Evolutionary conservation across 2,113 vertebrate genomes (phyloP).

Genomic region (Corvus hawaiiensis): DNA sequence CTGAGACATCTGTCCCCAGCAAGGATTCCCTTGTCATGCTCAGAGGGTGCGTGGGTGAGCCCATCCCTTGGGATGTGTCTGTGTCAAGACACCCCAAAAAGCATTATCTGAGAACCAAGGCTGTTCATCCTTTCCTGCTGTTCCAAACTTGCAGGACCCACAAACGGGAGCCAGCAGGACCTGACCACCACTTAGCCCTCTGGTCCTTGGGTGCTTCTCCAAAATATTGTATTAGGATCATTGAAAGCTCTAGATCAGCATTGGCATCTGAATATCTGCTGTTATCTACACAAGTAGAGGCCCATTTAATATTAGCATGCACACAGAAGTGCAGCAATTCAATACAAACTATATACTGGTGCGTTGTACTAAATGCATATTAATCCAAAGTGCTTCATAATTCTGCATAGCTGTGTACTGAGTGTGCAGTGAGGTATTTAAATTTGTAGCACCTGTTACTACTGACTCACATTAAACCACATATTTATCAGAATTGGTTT

Average conservation of each 20-base stretch:
- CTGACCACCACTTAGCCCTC: neutral
- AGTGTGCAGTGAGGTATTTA: neutral
- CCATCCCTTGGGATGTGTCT: rapidly evolving
- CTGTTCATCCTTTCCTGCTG: neutral
- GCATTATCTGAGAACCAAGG: neutral
- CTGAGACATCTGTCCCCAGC: neutral
- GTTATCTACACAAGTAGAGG: neutral
- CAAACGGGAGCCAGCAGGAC: neutral
- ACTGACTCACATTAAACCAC: neutral
- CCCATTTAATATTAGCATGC: neutral
- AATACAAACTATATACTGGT: neutral
- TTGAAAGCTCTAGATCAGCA: neutral
- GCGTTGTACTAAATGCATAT: neutral
- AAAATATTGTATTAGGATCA: neutral
- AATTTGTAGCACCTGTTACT: neutral
- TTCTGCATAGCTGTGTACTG: neutral
- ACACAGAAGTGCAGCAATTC: neutral
- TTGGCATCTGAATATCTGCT: neutral
- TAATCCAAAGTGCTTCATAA: neutral
- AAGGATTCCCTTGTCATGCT: neutral
- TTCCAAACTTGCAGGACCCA: neutral
- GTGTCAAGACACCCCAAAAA: neutral
- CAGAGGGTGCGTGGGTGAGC: neutral
- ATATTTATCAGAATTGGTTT: neutral
- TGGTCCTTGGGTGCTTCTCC: neutral